Base-by-base conservation (phyloP, 2,797 vertebrate species). In the Crocodylus rhombifer region DNA sequence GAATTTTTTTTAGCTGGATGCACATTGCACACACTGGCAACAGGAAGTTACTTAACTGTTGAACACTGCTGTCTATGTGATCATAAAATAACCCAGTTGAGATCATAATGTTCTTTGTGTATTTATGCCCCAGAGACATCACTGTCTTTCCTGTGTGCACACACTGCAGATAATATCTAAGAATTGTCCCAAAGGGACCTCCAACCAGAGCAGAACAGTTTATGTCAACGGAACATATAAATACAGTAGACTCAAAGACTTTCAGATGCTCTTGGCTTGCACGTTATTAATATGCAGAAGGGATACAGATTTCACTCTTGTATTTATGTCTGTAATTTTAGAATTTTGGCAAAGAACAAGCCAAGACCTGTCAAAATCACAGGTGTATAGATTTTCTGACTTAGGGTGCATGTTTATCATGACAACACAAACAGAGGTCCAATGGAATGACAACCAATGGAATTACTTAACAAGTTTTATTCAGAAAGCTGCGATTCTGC, bases 211-310 rank as follows among this genome's bases (percentile, higher is more conserved):
- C 81, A 95, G 64, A 96, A 95, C 55, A 86, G 80, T 36, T 90
- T 36, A 94, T 69, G 94, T 79, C 96, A 94, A 96, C 80, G 3
- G 2, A 93, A 88, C 36, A 67, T 96, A 64, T 79, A 95, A 94
- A 79, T 91, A 95, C 42, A 62, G 92, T 57, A 84, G 2, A 55
- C 25, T 63, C n/a, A 80, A 84, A 77, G 87, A 23, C 36, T 18
- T 81, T 91, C 75, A 92, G 69, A 61, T 12, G 79, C 4, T 85
- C 5, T 21, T 55, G 11, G 5, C 81, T 84, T 33, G 65, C 21
- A 51, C 42, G 1, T n/a, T 55, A 77, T 5, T 61, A 67, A 63
- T 17, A 82, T 1, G 11, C 15, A 60, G 73, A 42, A 65, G 42
- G 60, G 30, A 79, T 1, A 73, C 42, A 82, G 3, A 18, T 15